These are phyloP conservation scores for Notechis scutatus DNA, from an alignment of 2,113 vertebrate genomes.

Conservation along the genomic window DNA sequence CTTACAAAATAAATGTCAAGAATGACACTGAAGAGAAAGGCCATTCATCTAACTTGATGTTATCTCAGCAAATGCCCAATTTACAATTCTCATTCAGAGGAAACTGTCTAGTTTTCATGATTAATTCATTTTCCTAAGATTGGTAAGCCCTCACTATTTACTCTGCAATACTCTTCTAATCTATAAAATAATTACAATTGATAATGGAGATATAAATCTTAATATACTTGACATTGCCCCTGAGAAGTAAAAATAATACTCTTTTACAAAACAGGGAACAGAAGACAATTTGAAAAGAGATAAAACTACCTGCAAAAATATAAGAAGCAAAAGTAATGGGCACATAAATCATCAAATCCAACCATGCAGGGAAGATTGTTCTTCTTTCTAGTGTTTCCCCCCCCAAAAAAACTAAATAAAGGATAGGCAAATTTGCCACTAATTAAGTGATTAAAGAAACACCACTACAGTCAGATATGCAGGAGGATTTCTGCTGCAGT, in stretches of 20 bases:
- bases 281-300: background rate
- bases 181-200: conserved; percentile 34
- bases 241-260: conserved; percentile 27
- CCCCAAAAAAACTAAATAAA: background rate
- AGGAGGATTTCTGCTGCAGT: background rate
- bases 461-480: background rate
- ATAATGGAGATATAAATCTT: conserved; percentile 59
- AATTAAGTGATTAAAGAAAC: background rate
- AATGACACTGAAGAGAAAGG: conserved; percentile 35
- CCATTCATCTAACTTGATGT: conserved; percentile 51
- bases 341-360: background rate
- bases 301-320: background rate
- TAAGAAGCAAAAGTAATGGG: background rate
- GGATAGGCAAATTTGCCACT: background rate
- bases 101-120: conserved; percentile 54
- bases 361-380: background rate
- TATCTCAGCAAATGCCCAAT: conserved; percentile 50
- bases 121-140: conserved; percentile 53
- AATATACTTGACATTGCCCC: conserved; percentile 51
- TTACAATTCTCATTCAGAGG: conserved; percentile 51
- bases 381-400: background rate
- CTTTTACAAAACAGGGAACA: background rate
- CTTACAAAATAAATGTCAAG: conserved; percentile 35
- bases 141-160: conserved; percentile 29
- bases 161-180: conserved; percentile 50